phyloP scores from a whole-genome alignment of 2,797 vertebrate genomes.

The Notamacropus eugenii region DNA sequence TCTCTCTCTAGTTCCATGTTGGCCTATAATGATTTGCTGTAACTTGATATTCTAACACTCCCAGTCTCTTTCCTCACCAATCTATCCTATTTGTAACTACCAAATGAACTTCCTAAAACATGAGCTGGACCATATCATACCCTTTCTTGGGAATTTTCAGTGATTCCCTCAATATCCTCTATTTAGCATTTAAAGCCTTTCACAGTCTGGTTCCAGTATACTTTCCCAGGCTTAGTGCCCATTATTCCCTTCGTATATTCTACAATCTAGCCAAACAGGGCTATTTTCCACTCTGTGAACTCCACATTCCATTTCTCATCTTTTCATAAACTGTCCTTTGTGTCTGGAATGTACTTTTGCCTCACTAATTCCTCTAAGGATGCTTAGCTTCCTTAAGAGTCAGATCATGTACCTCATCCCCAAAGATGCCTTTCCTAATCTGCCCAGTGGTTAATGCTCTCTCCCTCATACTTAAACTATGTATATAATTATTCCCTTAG shows the following conservation, averaged over 20 bases:
- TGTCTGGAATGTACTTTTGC: neutral
- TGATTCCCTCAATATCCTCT: neutral
- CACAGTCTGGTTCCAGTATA: neutral
- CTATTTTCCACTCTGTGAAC: neutral
- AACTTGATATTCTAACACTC: no score
- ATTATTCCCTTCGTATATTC: neutral
- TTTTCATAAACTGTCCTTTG: neutral
- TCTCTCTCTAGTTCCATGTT: no score
- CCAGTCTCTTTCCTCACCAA: neutral
- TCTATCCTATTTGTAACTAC: neutral
- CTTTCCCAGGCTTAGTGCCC: neutral
- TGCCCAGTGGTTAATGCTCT: neutral
- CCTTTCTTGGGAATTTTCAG: neutral
- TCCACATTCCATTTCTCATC: neutral
- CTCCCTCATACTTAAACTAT: neutral
- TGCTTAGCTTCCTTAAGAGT: neutral
- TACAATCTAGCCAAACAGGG: neutral
- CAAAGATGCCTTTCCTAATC: neutral
- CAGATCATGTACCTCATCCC: neutral
- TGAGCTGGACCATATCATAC: neutral
- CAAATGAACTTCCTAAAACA: neutral
- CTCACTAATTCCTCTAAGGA: neutral
- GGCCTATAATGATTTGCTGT: no score
- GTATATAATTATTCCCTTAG: neutral
- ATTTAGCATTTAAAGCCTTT: neutral